Evolutionary conservation across 2,888 invertebrate genomes (phyloP).

Genomic region (Brachypterus glaber): DNA sequence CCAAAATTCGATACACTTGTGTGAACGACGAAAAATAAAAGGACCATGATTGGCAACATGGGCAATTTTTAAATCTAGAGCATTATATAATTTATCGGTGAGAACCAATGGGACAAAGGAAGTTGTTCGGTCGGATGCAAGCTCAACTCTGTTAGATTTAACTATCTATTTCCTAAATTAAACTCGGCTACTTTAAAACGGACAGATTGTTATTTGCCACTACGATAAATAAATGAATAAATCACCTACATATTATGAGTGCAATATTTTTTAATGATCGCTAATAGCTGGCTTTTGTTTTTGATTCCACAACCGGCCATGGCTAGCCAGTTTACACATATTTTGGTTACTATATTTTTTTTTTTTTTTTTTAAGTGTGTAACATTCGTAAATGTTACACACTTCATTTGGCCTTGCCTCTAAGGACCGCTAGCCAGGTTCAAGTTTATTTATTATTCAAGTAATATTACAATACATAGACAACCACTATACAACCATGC

Average conservation of each 20-base stretch:
- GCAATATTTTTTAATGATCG: slow-evolving; percentile 4
- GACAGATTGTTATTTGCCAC: slow-evolving; percentile 30
- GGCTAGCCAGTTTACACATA: no score
- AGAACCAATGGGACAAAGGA: slow-evolving; percentile 42
- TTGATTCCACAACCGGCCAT: no score
- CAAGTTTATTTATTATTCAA: no score
- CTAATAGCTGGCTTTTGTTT: no score
- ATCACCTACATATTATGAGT: slow-evolving; percentile 3
- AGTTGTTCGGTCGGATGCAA: slow-evolving; percentile 43
- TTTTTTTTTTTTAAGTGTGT: no score
- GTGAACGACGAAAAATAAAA: slow-evolving; percentile 9
- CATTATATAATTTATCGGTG: slow-evolving; percentile 42
- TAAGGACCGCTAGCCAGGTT: no score
- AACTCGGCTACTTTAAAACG: slow-evolving; percentile 35
- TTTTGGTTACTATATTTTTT: no score
- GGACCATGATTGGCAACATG: slow-evolving; percentile 27
- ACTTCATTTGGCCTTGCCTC: no score
- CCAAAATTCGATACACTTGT: no score
- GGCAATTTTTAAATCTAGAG: slow-evolving; percentile 42
- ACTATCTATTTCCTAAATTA: slow-evolving; percentile 45
- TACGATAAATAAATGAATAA: slow-evolving; percentile 1
- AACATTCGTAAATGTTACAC: no score
- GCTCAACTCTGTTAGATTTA: slow-evolving; percentile 43
- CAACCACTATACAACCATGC: no score
- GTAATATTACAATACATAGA: no score